phyloP scores from a whole-genome alignment of 1,140 invertebrate species.

The Drosophila rhopaloa region DNA sequence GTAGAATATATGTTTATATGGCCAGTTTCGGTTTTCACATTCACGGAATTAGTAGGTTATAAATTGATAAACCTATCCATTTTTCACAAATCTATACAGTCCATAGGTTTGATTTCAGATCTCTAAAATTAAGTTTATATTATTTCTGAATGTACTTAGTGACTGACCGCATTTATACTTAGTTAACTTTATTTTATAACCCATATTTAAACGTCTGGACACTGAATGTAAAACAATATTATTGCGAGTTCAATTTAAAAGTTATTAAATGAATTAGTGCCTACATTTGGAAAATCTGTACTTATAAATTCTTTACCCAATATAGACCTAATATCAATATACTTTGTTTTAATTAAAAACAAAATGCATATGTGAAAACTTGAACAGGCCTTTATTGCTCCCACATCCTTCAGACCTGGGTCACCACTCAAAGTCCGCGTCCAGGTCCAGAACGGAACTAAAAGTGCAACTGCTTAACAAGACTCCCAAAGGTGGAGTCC shows the following conservation, averaged over 20 bases:
- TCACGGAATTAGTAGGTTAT: neutral
- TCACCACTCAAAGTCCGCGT: conserved; percentile 12
- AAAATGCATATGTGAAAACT: neutral
- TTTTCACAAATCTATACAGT: neutral
- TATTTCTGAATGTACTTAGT: conserved; percentile 26
- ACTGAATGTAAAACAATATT: too few species aligned
- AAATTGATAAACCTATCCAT: neutral
- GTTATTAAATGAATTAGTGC: too few species aligned
- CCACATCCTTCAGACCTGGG: conserved; percentile 1
- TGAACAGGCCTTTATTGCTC: conserved; percentile 1
- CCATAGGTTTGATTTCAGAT: neutral
- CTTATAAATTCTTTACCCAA: too few species aligned
- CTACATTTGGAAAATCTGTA: too few species aligned
- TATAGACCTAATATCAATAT: too few species aligned
- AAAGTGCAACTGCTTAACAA: conserved; percentile 54
- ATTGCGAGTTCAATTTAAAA: too few species aligned
- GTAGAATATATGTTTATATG: conserved; percentile 17
- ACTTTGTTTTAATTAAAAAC: too few species aligned
- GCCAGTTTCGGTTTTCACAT: conserved; percentile 19
- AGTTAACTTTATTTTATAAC: neutral
- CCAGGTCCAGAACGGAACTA: conserved; percentile 38
- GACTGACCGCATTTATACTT: conserved; percentile 33
- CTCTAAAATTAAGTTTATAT: conserved; percentile 3
- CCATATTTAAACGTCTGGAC: neutral
- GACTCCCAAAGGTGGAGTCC: conserved; percentile 9